Conservation (phyloP, 2,797 vertebrate species). For the Mus caroli region DNA sequence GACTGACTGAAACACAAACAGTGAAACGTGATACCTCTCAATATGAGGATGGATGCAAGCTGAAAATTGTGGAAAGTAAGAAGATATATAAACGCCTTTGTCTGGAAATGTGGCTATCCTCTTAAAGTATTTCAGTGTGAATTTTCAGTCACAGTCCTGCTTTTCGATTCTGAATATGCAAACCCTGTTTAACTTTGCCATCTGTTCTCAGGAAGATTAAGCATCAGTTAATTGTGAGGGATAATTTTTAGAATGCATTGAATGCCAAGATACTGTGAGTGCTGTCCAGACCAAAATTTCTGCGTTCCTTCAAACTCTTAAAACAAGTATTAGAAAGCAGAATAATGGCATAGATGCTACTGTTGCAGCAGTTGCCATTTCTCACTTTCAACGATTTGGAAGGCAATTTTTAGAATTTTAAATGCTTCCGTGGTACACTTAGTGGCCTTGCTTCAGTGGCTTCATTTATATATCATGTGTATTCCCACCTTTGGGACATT, state of each 20-base stretch:
- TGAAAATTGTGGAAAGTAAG: constrained; percentile 2
- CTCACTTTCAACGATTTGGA: not conserved
- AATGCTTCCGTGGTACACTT: not conserved
- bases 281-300: constrained; percentile 3
- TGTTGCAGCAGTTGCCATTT: not conserved
- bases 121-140: constrained; percentile 37
- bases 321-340: constrained; percentile 8
- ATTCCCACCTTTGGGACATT: not conserved
- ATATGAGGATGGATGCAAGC: not conserved
- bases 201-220: constrained; percentile 75
- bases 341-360: not conserved
- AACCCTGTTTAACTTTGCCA: constrained; percentile 74
- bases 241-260: constrained; percentile 72
- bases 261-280: constrained; percentile 65
- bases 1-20: not conserved
- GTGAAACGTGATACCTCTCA: constrained; percentile 57
- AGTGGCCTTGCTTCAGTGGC: not conserved
- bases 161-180: constrained; percentile 56
- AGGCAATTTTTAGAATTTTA: not conserved
- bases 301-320: constrained; percentile 43
- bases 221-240: constrained; percentile 74
- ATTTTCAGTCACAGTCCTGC: constrained; percentile 53
- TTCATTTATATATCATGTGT: not conserved
- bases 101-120: not conserved
- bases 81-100: not conserved